A percentile compares a stretch with the other conserved stretches of the same genome.
These are phyloP conservation scores for Pteria penguin DNA, from an alignment of 2,888 invertebrate genomes.

Conservation along the genomic window DNA sequence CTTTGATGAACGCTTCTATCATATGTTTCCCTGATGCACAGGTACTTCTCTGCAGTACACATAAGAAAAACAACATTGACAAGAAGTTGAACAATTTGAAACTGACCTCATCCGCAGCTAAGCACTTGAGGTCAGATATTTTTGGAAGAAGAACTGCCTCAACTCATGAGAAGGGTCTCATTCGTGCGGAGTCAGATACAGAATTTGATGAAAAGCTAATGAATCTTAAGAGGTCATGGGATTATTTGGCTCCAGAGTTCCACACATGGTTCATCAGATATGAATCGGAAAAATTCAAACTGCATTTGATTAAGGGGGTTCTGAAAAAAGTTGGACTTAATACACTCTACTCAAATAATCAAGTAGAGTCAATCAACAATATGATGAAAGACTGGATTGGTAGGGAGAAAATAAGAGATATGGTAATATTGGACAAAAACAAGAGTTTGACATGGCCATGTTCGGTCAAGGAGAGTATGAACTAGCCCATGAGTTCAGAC, in stretches of 20 bases:
- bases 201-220: no score
- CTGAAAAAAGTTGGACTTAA: no score
- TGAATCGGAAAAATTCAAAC: no score
- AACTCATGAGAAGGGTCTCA: not conserved
- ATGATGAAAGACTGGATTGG: constrained; percentile 3
- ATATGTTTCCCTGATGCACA: not conserved
- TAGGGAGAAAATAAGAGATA: not conserved
- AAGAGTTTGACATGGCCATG: constrained; percentile 1
- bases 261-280: no score
- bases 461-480: not conserved
- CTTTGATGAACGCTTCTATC: not conserved
- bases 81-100: not conserved
- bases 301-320: no score
- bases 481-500: not conserved
- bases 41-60: not conserved
- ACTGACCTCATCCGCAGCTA: not conserved
- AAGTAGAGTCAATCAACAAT: not conserved
- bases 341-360: no score
- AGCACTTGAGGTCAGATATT: not conserved
- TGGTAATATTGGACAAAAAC: not conserved
- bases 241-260: no score
- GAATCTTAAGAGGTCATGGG: no score
- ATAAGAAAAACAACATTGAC: constrained; percentile 1
- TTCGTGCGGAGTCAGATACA: not conserved
- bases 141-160: not conserved